Conservation (phyloP, 1,140 invertebrate species). For the Leptinotarsa defecta region DNA sequence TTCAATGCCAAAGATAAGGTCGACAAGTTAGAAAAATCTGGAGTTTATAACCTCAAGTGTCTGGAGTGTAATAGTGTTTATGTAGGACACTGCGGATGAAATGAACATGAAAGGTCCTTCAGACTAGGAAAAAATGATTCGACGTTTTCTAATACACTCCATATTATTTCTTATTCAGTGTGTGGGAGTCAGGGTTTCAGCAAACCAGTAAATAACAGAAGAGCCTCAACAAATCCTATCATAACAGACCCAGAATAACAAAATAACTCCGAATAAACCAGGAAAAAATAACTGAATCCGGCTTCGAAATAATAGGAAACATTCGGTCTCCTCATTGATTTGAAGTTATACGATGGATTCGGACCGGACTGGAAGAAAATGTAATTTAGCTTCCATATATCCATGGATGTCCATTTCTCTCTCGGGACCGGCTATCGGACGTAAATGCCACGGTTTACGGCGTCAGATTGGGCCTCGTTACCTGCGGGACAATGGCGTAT, state of each 20-base stretch:
- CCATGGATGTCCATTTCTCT: slow-evolving; percentile 20
- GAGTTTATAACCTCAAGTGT: too few species aligned
- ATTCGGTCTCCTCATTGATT: slow-evolving; percentile 23
- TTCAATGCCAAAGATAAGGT: too few species aligned
- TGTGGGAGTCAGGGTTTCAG: too few species aligned
- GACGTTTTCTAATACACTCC: too few species aligned
- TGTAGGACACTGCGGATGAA: too few species aligned
- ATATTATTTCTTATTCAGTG: too few species aligned
- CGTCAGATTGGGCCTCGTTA: slow-evolving; percentile 21
- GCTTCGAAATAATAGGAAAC: slow-evolving; percentile 21
- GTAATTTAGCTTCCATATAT: slow-evolving; percentile 24
- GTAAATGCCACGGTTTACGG: slow-evolving; percentile 16
- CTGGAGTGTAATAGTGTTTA: too few species aligned
- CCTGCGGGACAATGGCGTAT: slow-evolving; percentile 14
- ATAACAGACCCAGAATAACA: not conserved
- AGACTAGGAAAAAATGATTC: too few species aligned
- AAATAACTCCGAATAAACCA: slow-evolving; percentile 9
- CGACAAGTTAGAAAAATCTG: too few species aligned
- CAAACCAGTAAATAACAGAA: not conserved
- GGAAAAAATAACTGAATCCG: slow-evolving; percentile 10
- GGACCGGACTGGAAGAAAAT: slow-evolving; percentile 18
- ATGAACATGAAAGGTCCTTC: too few species aligned
- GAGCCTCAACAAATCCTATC: not conserved
- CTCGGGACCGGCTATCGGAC: slow-evolving; percentile 18
- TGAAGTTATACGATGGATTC: slow-evolving; percentile 23